phyloP scores from a whole-genome alignment of 2,113 vertebrate species.

The Channa maculata region DNA sequence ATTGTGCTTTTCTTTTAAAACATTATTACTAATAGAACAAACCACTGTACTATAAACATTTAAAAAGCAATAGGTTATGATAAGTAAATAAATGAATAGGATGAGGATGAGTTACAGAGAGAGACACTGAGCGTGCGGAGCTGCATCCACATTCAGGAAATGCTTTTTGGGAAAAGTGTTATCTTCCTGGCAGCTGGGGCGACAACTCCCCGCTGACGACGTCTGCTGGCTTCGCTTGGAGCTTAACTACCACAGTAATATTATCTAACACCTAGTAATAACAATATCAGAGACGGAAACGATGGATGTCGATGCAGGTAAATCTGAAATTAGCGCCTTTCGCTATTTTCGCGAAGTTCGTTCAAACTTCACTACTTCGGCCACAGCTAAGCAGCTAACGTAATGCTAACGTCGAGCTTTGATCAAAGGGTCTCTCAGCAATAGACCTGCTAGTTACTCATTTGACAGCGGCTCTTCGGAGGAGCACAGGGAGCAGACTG shows the following conservation, averaged over 20 bases:
- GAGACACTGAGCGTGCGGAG: background rate
- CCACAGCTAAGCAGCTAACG: slow-evolving; percentile 42
- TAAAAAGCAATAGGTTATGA: no score
- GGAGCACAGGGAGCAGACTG: no score
- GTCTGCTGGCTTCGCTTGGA: no score
- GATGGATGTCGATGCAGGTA: slow-evolving; percentile 77
- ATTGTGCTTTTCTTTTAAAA: no score
- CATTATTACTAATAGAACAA: no score
- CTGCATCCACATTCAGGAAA: slow-evolving; percentile 67
- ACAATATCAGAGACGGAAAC: background rate
- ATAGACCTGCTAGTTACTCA: background rate
- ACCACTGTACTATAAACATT: no score
- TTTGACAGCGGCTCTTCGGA: background rate
- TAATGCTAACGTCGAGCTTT: slow-evolving; percentile 23
- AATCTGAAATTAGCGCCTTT: background rate
- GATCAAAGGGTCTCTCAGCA: background rate
- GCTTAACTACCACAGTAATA: no score
- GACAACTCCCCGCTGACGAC: slow-evolving; percentile 7
- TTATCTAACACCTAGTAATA: background rate
- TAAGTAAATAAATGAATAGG: no score
- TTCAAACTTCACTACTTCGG: background rate
- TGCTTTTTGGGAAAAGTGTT: slow-evolving; percentile 21
- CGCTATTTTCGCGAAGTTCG: background rate
- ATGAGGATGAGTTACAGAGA: no score
- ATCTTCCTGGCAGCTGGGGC: slow-evolving; percentile 34